Conservation (phyloP, 2,888 invertebrate species). For the Drosophila ochracea region DNA sequence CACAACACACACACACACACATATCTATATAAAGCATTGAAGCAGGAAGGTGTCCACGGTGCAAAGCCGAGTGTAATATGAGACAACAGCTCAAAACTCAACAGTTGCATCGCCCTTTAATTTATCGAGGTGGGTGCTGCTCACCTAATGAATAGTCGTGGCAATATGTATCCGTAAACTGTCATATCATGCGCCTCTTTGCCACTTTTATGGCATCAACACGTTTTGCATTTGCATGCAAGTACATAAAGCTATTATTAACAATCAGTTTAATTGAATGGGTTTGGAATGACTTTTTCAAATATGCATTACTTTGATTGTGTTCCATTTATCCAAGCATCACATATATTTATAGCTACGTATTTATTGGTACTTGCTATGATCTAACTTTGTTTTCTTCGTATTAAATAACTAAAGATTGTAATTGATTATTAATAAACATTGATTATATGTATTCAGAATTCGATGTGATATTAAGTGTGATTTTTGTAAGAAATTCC, state of each 20-base stretch:
- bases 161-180: constrained; percentile 44
- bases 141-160: constrained; percentile 44
- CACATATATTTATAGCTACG: neutral
- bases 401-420: neutral
- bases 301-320: constrained; percentile 13
- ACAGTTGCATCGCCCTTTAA: constrained; percentile 54
- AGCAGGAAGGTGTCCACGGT: constrained; percentile 9
- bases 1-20: rapidly evolving
- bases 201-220: constrained; percentile 62
- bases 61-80: constrained; percentile 5
- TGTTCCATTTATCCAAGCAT: constrained; percentile 2
- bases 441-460: neutral
- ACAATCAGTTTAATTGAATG: constrained; percentile 45
- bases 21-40: neutral
- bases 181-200: constrained; percentile 56
- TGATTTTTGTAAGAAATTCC: neutral
- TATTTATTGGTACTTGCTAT: neutral
- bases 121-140: constrained; percentile 54
- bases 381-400: neutral
- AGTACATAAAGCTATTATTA: constrained; percentile 13
- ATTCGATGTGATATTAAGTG: neutral
- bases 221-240: constrained; percentile 55
- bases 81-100: constrained; percentile 35
- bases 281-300: neutral
- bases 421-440: neutral